Base-by-base conservation (phyloP, 2,113 vertebrate genomes). In the Labeo rohita region DNA sequence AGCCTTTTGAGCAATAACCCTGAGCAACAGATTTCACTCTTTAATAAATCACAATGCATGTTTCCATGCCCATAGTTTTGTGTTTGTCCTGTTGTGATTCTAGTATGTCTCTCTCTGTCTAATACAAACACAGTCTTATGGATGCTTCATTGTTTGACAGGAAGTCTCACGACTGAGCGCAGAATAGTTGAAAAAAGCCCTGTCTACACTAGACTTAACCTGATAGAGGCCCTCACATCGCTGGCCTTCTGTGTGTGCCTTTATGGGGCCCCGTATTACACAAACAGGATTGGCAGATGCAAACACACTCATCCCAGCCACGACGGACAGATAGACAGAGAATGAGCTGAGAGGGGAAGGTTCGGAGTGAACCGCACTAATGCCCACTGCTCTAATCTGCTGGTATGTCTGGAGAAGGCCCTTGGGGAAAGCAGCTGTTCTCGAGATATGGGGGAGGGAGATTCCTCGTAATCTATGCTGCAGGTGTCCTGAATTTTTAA, bases 201-300 rank as follows among this genome's bases (percentile, higher is more conserved):
- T 92, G 91, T 93, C 86, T 93, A 88, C 85, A 92, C 90, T 92
- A 90, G 92, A 90, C 90, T 93, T 91, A 94, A 92, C 92, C 86
- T 91, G 92, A 93, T 90, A 90, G 87, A 85, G 78, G 85, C 84
- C 89, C 85, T 63, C 70, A 86, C 86, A 89, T 90, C 89, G 90
- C 85, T 87, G 85, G 63, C 88, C 90, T 92, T 90, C 88, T 85
- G 87, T 90, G 89, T 28, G 39, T 39, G 87, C 87, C 87, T 92
- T 91, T 90, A 86, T 83, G 63, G 54, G 61, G 88, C 90, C 82
- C 90, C 85, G 28, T 2, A 70, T 90, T 92, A 84, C 84, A 87
- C 88, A 92, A 82, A 92, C 90, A 92, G 88, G 90, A 91, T 84
- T 83, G 76, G 85, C 82, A 70, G 68, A 85, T 75, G 87, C 89